Evolutionary conservation across 2,888 invertebrate genomes (phyloP).

Genomic region (Philhelius pedissequus): DNA sequence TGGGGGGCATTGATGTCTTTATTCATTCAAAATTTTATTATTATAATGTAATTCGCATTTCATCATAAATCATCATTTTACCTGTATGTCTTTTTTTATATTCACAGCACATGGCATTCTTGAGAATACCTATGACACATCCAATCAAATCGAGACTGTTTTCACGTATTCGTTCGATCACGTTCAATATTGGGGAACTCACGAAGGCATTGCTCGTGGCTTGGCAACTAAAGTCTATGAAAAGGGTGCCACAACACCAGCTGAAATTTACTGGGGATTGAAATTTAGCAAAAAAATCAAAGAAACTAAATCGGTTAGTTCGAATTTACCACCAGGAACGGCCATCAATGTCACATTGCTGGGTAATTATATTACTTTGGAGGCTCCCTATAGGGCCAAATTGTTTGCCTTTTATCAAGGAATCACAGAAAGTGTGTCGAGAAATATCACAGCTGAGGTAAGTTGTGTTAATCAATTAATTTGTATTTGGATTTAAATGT

Average conservation of each 20-base stretch:
- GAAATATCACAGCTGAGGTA: slow-evolving; percentile 76
- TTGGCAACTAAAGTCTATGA: slow-evolving; percentile 76
- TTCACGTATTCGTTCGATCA: slow-evolving; percentile 86
- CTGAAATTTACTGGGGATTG: slow-evolving; percentile 86
- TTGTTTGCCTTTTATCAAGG: slow-evolving; percentile 82
- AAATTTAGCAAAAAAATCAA: slow-evolving; percentile 80
- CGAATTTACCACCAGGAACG: slow-evolving; percentile 87
- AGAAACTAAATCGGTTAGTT: slow-evolving; percentile 81
- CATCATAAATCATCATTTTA: not conserved
- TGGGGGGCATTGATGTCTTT: not conserved
- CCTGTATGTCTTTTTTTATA: not conserved
- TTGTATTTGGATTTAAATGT: not conserved
- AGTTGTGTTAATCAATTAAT: slow-evolving; percentile 27
- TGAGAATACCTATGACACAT: slow-evolving; percentile 81
- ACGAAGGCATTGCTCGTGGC: slow-evolving; percentile 81
- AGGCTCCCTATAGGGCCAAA: slow-evolving; percentile 87
- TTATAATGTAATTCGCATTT: not conserved
- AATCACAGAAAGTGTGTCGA: slow-evolving; percentile 75
- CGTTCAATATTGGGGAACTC: slow-evolving; percentile 88
- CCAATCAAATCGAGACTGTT: slow-evolving; percentile 85
- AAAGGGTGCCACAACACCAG: slow-evolving; percentile 72
- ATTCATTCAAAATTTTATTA: not conserved
- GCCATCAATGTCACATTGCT: slow-evolving; percentile 89
- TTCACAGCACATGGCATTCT: slow-evolving; percentile 76
- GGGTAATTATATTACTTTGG: slow-evolving; percentile 86